Percentiles rank a stretch among this genome's conserved stretches.
Evolutionary conservation across 1,140 invertebrate genomes (phyloP).

Genomic region (Ladona fulva): DNA sequence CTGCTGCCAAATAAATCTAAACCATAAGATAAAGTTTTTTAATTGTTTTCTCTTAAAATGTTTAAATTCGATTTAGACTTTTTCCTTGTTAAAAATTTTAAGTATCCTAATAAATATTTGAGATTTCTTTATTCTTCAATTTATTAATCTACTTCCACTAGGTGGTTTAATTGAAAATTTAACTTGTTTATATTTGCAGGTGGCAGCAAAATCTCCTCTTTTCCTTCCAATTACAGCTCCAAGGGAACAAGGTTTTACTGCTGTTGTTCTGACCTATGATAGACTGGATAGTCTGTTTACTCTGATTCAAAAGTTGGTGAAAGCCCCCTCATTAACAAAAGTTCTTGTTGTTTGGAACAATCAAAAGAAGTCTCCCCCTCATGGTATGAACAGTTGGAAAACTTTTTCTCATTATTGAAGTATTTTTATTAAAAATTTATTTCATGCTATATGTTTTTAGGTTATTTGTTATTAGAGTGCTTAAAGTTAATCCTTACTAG

Average conservation of each 20-base stretch:
- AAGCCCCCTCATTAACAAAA: constrained; percentile 75
- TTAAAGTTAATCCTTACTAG: no score
- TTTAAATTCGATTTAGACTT: no score
- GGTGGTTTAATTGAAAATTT: constrained; percentile 18
- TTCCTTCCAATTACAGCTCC: constrained; percentile 77
- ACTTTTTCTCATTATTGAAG: no score
- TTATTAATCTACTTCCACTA: constrained; percentile 35
- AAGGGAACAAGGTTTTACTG: constrained; percentile 80
- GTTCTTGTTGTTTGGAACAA: constrained; percentile 91
- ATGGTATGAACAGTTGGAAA: constrained; percentile 49
- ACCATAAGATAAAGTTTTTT: no score
- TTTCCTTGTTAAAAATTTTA: no score
- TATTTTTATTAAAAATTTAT: no score
- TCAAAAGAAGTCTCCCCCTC: constrained; percentile 75
- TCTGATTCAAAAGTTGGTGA: constrained; percentile 68
- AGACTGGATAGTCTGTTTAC: constrained; percentile 80
- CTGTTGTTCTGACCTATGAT: constrained; percentile 86
- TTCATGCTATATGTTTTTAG: no score
- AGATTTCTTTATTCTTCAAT: constrained; percentile 17
- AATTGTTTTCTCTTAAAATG: no score
- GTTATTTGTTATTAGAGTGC: no score
- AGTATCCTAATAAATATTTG: no score
- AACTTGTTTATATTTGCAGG: constrained; percentile 24
- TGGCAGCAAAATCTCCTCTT: constrained; percentile 51
- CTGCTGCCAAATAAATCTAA: no score